Base-by-base conservation (phyloP, 2,888 invertebrate species). In the Nebria brevicollis region DNA sequence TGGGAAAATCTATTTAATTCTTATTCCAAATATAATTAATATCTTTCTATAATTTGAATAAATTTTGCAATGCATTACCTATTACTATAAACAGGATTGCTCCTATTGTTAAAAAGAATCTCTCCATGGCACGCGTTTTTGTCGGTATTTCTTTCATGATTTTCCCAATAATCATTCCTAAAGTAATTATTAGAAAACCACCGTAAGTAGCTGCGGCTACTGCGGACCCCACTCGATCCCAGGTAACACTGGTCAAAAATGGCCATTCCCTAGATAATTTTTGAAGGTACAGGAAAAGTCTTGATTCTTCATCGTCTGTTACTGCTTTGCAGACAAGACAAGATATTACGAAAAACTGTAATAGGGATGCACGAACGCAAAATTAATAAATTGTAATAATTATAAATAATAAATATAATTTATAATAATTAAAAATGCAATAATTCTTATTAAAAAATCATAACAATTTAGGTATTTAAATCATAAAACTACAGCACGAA, bases 211-310 rank as follows among this genome's bases (percentile, higher is more conserved):
- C 92, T 84, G 94, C 93, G 2, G 93, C 93, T 83, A 93, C 92
- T 54, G 93, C 91, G 13, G 93, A 92, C 0, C 94, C 94, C 66
- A 94, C 91, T 41, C 91, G 90, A 86, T 93, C 94, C 94, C 94
- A 94, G 0, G 94, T 94, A 84, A 95, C 92, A 73, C 94, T 95
- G 85, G 92, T 94, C 83, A 94, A 90, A 43, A 94, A 90, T 64
- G 94, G 93, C 95, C 95, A 95, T 89, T 95, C 94, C 72, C 93
- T 90, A 42, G 94, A 94, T 82, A 93, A 87, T 89, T 94, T 94
- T 89, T 94, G 93, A 83, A 94, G 91, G 85, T 93, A 92, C 83
- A 94, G 91, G 86, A 93, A 92, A 84, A 94, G 89, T 77, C 94
- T 91, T 72, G 92, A 91, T 82, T 94, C 94, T 87, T 95, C 94